Evolutionary conservation across 2,113 vertebrate species (phyloP), one percentile per base, ranked within the genome.

Genomic region (Mus pahari): DNA sequence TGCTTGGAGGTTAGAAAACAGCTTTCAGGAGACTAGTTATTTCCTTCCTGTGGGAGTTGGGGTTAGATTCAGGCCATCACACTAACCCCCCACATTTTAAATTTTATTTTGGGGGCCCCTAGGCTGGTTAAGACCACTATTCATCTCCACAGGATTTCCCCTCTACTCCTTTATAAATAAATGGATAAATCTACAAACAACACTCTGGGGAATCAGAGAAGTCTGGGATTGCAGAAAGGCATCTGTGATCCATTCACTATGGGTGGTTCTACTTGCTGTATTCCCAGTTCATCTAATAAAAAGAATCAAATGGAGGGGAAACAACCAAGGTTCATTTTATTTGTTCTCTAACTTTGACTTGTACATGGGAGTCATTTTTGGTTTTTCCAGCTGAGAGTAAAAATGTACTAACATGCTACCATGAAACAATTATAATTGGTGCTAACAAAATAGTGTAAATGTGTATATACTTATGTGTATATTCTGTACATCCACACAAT

Each of bases 271-370:
- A 98, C 97, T 98, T 98, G 98, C 98, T 99, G 98, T 99, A 98
- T 99, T 98, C 98, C 98, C 98, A 98, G 97, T 96, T 98, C 98
- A 98, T 98, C 98, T 98, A 99, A 99, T 99, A 99, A 99, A 96
- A 98, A 98, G 96, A 98, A 97, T 96, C 97, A 98, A 98, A 98
- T 95, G 94, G 64, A 97, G 92, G 75, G 88, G 7, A n/a, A n/a
- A 19, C 16, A 28, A 58, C 36, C 14, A 28, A 55, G 24, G 8
- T 14, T 19, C 45, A 26, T 87, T 71, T 64, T 42, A 66, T 33
- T 79, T 71, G 33, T 39, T 74, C 28, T 92, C 50, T 79, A 88
- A 88, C 60, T 81, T 81, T 70, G 20, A 26, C 64, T 89, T 58
- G 10, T 28, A 7, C 58, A 73, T 91, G 9, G 50, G 26, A 17